These are phyloP conservation scores for Drosophila seguyi DNA, from an alignment of 1,140 invertebrate genomes.

Conservation along the genomic window DNA sequence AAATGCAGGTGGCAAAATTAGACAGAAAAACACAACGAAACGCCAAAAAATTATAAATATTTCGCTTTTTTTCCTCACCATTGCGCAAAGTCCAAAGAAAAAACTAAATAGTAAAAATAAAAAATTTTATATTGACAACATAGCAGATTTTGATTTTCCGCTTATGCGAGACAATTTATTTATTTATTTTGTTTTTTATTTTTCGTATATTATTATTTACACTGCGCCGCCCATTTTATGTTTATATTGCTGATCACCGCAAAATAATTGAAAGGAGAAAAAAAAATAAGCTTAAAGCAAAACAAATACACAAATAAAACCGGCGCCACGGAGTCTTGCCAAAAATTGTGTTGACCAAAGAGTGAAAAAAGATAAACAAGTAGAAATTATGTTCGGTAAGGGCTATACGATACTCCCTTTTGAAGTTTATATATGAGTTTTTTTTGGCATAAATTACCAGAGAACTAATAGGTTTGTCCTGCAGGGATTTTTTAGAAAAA, in stretches of 20 bases:
- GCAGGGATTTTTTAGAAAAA: background rate
- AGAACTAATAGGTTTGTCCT: too few species aligned
- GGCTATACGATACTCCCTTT: background rate
- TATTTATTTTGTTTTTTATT: constrained; percentile 16
- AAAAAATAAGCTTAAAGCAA: constrained; percentile 28
- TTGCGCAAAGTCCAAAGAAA: constrained; percentile 41
- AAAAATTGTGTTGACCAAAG: constrained; percentile 53
- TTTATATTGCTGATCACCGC: constrained; percentile 51
- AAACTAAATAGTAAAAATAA: background rate
- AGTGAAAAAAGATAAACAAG: constrained; percentile 28
- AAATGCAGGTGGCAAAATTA: constrained; percentile 83
- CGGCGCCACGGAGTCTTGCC: constrained; percentile 69
- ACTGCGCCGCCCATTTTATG: constrained; percentile 68
- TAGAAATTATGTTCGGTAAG: background rate
- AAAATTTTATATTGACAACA: constrained; percentile 59
- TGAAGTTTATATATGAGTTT: too few species aligned
- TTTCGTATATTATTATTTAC: constrained; percentile 44
- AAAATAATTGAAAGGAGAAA: constrained; percentile 64
- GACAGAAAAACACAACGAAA: constrained; percentile 69
- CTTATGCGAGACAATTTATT: constrained; percentile 46
- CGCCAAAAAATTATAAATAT: constrained; percentile 61
- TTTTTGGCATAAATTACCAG: too few species aligned
- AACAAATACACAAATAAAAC: constrained; percentile 47
- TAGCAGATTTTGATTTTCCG: constrained; percentile 67
- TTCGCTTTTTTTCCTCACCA: constrained; percentile 34